phyloP scores from a whole-genome alignment of 2,888 invertebrate genomes.

The Zele albiditarsus region DNA sequence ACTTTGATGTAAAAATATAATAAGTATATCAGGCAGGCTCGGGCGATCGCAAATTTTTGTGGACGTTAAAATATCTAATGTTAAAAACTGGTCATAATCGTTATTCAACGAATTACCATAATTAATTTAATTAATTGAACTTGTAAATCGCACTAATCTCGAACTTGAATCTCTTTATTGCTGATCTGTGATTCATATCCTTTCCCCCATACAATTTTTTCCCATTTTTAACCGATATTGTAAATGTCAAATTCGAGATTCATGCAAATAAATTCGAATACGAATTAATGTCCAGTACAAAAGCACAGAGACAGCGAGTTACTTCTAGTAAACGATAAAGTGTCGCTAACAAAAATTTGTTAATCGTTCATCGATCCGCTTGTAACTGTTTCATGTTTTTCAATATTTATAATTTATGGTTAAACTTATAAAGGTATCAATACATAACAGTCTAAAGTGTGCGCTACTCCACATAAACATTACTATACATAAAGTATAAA shows the following conservation, averaged over 20 bases:
- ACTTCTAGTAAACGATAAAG: neutral
- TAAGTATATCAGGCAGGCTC: slow-evolving; percentile 60
- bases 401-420: slow-evolving; percentile 73
- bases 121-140: slow-evolving; percentile 40
- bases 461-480: slow-evolving; percentile 72
- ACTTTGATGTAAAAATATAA: slow-evolving; percentile 71
- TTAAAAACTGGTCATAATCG: slow-evolving; percentile 12
- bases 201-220: slow-evolving; percentile 30
- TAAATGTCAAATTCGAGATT: slow-evolving; percentile 31
- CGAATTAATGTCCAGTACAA: slow-evolving; percentile 22
- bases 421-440: slow-evolving; percentile 72
- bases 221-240: slow-evolving; percentile 36
- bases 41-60: slow-evolving; percentile 44
- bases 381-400: slow-evolving; percentile 73
- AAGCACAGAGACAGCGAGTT: neutral
- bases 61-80: slow-evolving; percentile 1
- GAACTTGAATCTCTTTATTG: slow-evolving; percentile 29
- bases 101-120: slow-evolving; percentile 31
- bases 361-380: slow-evolving; percentile 53
- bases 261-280: slow-evolving; percentile 9
- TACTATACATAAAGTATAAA: slow-evolving; percentile 71
- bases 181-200: slow-evolving; percentile 42
- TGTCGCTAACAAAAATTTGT: slow-evolving; percentile 30
- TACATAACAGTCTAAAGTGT: slow-evolving; percentile 73
- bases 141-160: slow-evolving; percentile 6